phyloP scores from a whole-genome alignment of 2,797 vertebrate genomes.

The Emys orbicularis region DNA sequence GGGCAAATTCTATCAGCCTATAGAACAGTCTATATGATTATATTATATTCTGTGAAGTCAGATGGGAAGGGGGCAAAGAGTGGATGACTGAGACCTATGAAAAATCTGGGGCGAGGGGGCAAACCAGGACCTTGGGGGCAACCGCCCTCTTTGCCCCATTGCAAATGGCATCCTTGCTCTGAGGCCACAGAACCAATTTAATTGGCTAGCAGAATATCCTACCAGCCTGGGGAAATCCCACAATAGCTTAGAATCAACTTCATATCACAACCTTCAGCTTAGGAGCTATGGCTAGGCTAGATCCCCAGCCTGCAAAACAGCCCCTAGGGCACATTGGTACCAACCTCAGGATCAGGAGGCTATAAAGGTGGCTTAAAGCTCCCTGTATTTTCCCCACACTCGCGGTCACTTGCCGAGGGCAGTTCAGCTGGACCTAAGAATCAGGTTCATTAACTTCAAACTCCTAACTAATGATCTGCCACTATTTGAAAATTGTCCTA shows the following conservation, averaged over 20 bases:
- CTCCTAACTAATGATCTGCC: not conserved
- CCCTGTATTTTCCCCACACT: accelerated
- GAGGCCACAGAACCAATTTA: not conserved
- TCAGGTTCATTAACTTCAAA: not conserved
- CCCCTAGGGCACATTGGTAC: not conserved
- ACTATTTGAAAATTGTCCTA: accelerated
- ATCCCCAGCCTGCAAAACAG: not conserved
- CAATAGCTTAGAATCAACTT: not conserved
- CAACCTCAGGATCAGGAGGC: not conserved
- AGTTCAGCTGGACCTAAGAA: not conserved
- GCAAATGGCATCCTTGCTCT: not conserved
- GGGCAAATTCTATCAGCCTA: not conserved
- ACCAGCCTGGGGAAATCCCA: not conserved
- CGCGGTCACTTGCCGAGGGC: accelerated
- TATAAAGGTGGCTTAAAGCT: not conserved
- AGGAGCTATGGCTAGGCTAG: not conserved
- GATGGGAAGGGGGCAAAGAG: not conserved
- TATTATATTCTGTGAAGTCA: not conserved
- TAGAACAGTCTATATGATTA: not conserved
- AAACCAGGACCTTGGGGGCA: not conserved
- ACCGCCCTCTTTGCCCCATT: not conserved
- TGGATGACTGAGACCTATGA: not conserved
- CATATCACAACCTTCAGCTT: not conserved
- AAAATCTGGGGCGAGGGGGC: not conserved
- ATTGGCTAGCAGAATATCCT: not conserved